Base-by-base conservation (phyloP, 2,888 invertebrate genomes). In the Drosophila rellima region DNA sequence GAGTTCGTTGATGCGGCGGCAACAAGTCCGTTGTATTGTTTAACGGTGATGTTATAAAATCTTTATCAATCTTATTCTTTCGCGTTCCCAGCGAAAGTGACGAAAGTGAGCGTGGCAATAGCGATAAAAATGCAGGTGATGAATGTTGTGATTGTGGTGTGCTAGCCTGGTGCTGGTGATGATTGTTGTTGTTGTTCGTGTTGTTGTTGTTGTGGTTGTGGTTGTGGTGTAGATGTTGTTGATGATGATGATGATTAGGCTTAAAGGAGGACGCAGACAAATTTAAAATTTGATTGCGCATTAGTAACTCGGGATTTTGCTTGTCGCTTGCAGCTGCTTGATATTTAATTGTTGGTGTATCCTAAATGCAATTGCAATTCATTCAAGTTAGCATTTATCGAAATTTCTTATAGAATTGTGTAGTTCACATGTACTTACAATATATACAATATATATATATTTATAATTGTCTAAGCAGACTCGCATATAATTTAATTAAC, bases 61-160 rank as follows among this genome's bases (percentile, higher is more conserved):
- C 93, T 87, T 93, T 93, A 20, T 93, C 93, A 52, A 90, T 89
- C 81, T 93, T 92, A 76, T 91, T 90, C 73, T 92, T 92, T 72
- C 92, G 91, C 59, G 91, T 91, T 60, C 93, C 93, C 87, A 93
- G 80, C 82, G 92, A 93, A 42, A 93, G 73, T 42, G 93, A 92
- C 66, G 93, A 93, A 63, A 93, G 89, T 78, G 93, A 93, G 64
- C 93, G 92, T 57, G 93, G 93, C 77, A 93, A 89, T 57, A 92
- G 90, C 63, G 93, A 93, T 23, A 93, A 90, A 82, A 93, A 93
- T 80, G 92, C 92, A 64, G 92, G 92, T 80, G 92, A 91, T 70
- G 91, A 85, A 72, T 90, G 90, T 74, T 74, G 90, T 56, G 82
- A 73, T 64, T 85, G 91, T 69, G 90, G 91, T 78, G 90, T 87